Evolutionary conservation across 2,113 vertebrate species (phyloP), one percentile per base, ranked within the genome.

Genomic region (Cololabis saira): DNA sequence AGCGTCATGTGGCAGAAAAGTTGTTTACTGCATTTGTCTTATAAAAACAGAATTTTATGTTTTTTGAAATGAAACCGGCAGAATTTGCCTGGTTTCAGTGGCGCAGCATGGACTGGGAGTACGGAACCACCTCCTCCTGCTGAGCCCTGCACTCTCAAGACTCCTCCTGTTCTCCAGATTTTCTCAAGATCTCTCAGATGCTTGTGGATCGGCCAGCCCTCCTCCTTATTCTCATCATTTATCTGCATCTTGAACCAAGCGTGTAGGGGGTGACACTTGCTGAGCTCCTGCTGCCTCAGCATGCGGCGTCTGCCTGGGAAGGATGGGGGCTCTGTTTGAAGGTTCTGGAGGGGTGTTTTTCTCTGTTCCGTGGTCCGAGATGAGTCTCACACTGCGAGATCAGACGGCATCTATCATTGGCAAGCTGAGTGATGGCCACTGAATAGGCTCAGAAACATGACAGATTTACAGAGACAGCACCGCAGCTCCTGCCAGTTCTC

Each of bases 191-290:
- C 53, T n/a, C 81, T 92, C 74, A 78, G 78, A 83, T 88, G 77
- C 78, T 86, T 49, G 56, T 66, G 65, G 66, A 86, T 82, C 62
- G 80, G 81, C 67, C 62, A 71, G 54, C 84, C 81, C 60, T 89
- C 44, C 64, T 56, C 66, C 74, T 78, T 80, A 61, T 75, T 75
- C 74, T 47, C 53, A 71, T 87, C 67, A 61, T 64, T 89, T 86
- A 53, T 77, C 76, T 71, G 74, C 83, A 42, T 87, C 71, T 86
- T 68, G 22, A 89, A 87, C 89, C 83, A 78, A 81, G 55, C 65
- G 71, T 91, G 73, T 83, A 73, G 73, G 87, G 89, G 90, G 85
- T 89, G 89, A 92, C 90, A 93, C 87, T 92, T 90, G 78, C 83
- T 84, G 91, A 75, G 78, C 85, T 89, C 80, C 86, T 87, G 68